These are phyloP conservation scores for Siphlonurus alternatus DNA, from an alignment of 2,888 invertebrate species.

Conservation along the genomic window DNA sequence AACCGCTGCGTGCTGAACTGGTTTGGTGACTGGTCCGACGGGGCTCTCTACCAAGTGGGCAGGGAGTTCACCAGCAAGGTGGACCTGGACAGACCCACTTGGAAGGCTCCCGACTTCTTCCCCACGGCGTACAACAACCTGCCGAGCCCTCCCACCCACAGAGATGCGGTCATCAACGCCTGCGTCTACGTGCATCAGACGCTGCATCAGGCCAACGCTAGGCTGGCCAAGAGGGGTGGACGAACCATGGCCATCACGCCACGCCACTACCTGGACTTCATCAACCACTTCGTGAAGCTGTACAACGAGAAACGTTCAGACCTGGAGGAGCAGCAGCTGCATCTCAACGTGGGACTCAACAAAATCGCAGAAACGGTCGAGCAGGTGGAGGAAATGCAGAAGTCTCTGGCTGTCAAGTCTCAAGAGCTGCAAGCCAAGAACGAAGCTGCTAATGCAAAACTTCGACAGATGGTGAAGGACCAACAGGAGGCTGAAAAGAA, in stretches of 20 bases:
- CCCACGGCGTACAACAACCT: slow-evolving; percentile 70
- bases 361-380: slow-evolving; percentile 99
- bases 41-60: slow-evolving; percentile 85
- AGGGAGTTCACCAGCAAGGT: slow-evolving; percentile 92
- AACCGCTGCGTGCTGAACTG: slow-evolving; percentile 92
- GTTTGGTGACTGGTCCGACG: slow-evolving; percentile 99
- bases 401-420: slow-evolving; percentile 92
- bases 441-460: slow-evolving; percentile 96
- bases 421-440: slow-evolving; percentile 93
- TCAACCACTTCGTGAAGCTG: slow-evolving; percentile 95
- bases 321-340: slow-evolving; percentile 95
- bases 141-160: slow-evolving; percentile 54
- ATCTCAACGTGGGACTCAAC: slow-evolving; percentile 93
- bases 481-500: slow-evolving; percentile 99
- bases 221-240: slow-evolving; percentile 80
- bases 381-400: slow-evolving; percentile 99
- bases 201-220: slow-evolving; percentile 81
- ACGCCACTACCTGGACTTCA: slow-evolving; percentile 94
- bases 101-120: slow-evolving; percentile 79
- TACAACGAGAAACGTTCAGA: slow-evolving; percentile 97
- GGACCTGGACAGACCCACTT: slow-evolving; percentile 77
- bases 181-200: slow-evolving; percentile 98
- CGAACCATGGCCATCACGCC: slow-evolving; percentile 97
- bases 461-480: slow-evolving; percentile 98
- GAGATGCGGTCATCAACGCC: slow-evolving; percentile 96